Base-by-base conservation (phyloP, 53 echinoderm and acorn worm genomes). In the Paracentrotus lividus region DNA sequence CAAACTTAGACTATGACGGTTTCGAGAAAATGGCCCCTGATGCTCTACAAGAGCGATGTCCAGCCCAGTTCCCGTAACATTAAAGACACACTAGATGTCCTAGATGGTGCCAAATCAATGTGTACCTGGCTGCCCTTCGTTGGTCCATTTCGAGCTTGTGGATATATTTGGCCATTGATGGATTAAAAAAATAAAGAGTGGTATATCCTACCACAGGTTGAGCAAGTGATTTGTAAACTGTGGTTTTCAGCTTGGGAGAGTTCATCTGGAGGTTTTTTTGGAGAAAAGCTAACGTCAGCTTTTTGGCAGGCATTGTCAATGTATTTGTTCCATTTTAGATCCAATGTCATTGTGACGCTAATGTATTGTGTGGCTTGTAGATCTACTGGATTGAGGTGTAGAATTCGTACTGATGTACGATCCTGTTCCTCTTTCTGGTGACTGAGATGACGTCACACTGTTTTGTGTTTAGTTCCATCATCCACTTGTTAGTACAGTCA, bases 371-470 rank as follows among this genome's bases (percentile, higher is more conserved):
- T n/a, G n/a, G n/a, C n/a, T n/a, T n/a, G n/a, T n/a, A n/a, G n/a
- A n/a, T 21, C 44, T 42, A 26, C 66, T 64, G 42, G 67, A 68
- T 91, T 5, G 67, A 44, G 67, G 49, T 72, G 49, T 91, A 49
- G 38, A 89, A 47, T 44, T 91, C 75, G 76, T 91, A 91, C 33
- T 91, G 68, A 47, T n/a, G 53, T 52, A 91, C 72, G 1, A 91
- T 66, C 49, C 68, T 52, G n/a, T 67, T 68, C 5, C 72, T 23
- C 72, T 91, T 91, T 51, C 91, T 91, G 21, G 91, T 91, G 33
- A 91, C 49, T 69, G 91, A 43, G 42, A 91, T 52, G 42, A 91
- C 91, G 45, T 67, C 67, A 75, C 91, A 91, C 91, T 93, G 66
- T n/a, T 86, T 85, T 15, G 93, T 49, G 52, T 93, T 85, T 24